These are phyloP conservation scores for Gymnoscelis rufifasciata DNA, from an alignment of 2,888 invertebrate genomes.

Conservation along the genomic window DNA sequence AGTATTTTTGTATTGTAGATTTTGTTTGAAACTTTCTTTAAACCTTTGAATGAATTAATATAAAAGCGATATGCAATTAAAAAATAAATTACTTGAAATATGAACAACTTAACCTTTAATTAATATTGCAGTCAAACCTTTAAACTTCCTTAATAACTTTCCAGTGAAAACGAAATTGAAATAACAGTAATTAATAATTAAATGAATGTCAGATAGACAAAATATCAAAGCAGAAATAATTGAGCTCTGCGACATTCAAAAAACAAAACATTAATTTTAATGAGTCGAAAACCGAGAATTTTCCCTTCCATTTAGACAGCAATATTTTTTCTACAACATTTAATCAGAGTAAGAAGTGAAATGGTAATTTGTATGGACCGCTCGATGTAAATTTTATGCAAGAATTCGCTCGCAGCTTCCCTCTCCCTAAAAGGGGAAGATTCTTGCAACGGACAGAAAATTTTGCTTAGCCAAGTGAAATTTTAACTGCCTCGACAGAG, in stretches of 20 bases:
- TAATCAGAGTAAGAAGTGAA: slow-evolving; percentile 78
- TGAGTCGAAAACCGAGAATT: slow-evolving; percentile 75
- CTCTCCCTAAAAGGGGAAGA: slow-evolving; percentile 72
- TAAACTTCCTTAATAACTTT: neutral
- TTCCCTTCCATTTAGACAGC: slow-evolving; percentile 75
- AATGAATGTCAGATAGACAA: slow-evolving; percentile 10
- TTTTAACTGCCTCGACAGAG: slow-evolving; percentile 77
- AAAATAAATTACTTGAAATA: too few species aligned
- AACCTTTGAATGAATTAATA: too few species aligned
- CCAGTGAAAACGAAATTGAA: slow-evolving; percentile 10
- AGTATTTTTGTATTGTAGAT: too few species aligned
- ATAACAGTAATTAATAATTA: slow-evolving; percentile 23
- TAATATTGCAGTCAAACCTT: neutral
- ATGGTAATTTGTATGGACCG: slow-evolving; percentile 79
- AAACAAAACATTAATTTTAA: slow-evolving; percentile 74
- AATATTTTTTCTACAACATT: slow-evolving; percentile 79
- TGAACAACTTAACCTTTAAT: too few species aligned
- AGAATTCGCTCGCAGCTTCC: slow-evolving; percentile 71
- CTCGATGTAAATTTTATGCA: slow-evolving; percentile 79
- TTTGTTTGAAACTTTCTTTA: too few species aligned
- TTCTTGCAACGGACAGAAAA: slow-evolving; percentile 77
- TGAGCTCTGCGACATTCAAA: slow-evolving; percentile 31
- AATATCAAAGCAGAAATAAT: slow-evolving; percentile 12
- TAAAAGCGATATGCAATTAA: too few species aligned
- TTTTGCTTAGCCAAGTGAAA: slow-evolving; percentile 79